Percentiles rank a stretch among this genome's conserved stretches.
Conservation (phyloP, 1,140 invertebrate species). For the Drosophila neocordata region DNA sequence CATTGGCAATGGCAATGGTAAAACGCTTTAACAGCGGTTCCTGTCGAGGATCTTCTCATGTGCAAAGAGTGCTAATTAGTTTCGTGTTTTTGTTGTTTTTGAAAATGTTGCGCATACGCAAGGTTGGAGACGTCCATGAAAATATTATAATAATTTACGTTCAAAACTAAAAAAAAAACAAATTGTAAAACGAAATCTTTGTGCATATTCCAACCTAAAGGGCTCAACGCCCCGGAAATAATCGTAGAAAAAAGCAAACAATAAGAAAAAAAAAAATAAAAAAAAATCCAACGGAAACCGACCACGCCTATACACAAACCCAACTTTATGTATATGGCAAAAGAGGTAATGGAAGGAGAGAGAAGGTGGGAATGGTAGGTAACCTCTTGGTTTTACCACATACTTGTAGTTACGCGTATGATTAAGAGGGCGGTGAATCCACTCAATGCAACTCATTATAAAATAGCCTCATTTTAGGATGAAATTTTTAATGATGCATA, state of each 20-base stretch:
- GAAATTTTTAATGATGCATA: conserved; percentile 69
- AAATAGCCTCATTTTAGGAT: conserved; percentile 43
- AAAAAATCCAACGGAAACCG: conserved; percentile 40
- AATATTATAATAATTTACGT: conserved; percentile 55
- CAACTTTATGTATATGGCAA: too few relatives aligned
- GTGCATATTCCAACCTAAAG: conserved; percentile 44
- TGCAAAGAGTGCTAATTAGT: conserved; percentile 63
- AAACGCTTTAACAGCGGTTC: background rate
- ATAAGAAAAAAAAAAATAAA: conserved; percentile 41
- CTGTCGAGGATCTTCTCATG: conserved; percentile 28
- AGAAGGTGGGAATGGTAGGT: background rate
- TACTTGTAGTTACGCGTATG: conserved; percentile 14
- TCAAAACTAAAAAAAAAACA: conserved; percentile 17
- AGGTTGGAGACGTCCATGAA: conserved; percentile 37
- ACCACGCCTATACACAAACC: conserved; percentile 9
- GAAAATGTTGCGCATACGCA: conserved; percentile 59
- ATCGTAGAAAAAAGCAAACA: conserved; percentile 47
- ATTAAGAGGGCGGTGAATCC: conserved; percentile 32
- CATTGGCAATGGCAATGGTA: background rate
- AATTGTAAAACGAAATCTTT: conserved; percentile 13
- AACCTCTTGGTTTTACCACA: background rate
- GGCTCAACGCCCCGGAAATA: conserved; percentile 49
- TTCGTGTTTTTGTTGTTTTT: conserved; percentile 44
- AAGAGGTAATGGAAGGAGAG: too few relatives aligned
- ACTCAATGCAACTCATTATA: conserved; percentile 56